Percentiles rank a stretch among this genome's conserved stretches.
Conservation (phyloP, 2,113 vertebrate species). For the Prietella phreatophila region DNA sequence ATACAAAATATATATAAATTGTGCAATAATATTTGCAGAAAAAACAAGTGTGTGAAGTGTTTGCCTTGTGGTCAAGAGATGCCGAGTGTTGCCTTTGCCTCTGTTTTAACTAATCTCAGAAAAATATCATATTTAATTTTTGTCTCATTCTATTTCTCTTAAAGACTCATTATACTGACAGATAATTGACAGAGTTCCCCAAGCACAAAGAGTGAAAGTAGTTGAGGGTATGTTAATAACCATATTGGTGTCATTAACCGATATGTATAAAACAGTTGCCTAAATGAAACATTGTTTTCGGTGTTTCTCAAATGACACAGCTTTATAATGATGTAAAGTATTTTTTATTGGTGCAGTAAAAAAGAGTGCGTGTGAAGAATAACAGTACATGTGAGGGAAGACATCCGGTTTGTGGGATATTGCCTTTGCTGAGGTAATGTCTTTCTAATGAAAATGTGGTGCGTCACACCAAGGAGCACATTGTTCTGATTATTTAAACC, state of each 20-base stretch:
- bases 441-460: constrained; percentile 44
- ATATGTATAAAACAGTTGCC: not conserved
- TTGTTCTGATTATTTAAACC: constrained; percentile 36
- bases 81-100: not conserved
- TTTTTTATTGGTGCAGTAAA: constrained; percentile 44
- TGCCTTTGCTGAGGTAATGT: constrained; percentile 49
- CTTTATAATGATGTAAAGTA: constrained; percentile 9
- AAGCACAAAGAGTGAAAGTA: not conserved
- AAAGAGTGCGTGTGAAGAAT: constrained; percentile 16
- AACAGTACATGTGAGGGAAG: constrained; percentile 41
- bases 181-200: not conserved
- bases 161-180: not conserved
- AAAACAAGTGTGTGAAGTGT: not conserved
- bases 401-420: constrained; percentile 43
- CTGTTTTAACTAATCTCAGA: not conserved
- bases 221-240: no score
- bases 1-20: no score
- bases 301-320: constrained; percentile 2
- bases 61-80: not conserved
- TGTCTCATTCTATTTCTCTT: not conserved
- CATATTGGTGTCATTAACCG: not conserved
- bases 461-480: constrained; percentile 43
- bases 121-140: not conserved
- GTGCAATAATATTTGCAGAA: not conserved
- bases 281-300: not conserved